Conservation (phyloP, 53 echinoderm and acorn worm species). For the Holothuria scabra region DNA sequence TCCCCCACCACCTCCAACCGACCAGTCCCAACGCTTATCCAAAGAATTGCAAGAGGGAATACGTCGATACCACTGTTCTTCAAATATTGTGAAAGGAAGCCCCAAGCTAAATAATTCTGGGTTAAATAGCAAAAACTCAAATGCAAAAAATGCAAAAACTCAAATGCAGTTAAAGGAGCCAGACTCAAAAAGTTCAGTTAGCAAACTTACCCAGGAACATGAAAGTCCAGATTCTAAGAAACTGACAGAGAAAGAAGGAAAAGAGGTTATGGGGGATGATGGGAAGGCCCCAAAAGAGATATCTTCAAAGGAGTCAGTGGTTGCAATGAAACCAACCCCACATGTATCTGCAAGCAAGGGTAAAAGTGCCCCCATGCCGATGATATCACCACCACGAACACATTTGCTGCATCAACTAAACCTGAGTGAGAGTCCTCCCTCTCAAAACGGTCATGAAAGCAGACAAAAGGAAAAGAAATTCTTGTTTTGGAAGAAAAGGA, state of each 20-base stretch:
- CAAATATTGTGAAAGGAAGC: not conserved
- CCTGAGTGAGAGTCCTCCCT: constrained; percentile 46
- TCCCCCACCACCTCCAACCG: constrained; percentile 48
- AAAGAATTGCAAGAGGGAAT: constrained; percentile 43
- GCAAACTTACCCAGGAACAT: no score
- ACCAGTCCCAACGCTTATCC: not conserved
- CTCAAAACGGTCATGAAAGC: constrained; percentile 36
- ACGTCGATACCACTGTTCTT: constrained; percentile 7
- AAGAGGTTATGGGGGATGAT: constrained; percentile 7
- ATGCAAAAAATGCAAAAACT: constrained; percentile 8
- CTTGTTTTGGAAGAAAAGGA: constrained; percentile 75
- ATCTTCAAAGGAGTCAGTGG: not conserved
- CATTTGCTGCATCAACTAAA: constrained; percentile 26
- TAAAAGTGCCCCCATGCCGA: constrained; percentile 34
- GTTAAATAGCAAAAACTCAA: not conserved
- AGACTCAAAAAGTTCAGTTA: not conserved
- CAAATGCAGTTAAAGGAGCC: not conserved
- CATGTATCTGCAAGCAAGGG: constrained; percentile 31
- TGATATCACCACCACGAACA: constrained; percentile 61
- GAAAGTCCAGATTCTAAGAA: no score
- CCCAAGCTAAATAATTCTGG: not conserved
- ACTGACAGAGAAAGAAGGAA: no score
- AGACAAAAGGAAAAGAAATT: constrained; percentile 72
- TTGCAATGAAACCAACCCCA: not conserved
- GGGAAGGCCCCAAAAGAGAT: not conserved